Evolutionary conservation across 1,140 invertebrate genomes (phyloP), one percentile per base, ranked within the genome.

Genomic region (Lysiphlebus fabarum): DNA sequence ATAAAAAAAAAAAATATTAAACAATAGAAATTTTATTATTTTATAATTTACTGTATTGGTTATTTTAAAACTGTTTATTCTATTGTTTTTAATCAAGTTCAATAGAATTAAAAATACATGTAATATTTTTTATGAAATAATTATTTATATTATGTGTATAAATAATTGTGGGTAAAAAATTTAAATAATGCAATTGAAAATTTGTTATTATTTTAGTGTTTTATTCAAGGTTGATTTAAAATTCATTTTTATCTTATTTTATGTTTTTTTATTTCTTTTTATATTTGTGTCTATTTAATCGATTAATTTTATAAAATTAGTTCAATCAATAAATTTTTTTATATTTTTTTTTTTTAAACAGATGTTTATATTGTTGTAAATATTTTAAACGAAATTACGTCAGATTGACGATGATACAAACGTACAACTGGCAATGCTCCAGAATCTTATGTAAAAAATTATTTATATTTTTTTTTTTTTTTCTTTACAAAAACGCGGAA

Each of bases 301-400:
- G 17, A 26, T 26, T 1, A 26, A 26, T 26, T 26, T 26, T 26
- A 26, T 26, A 26, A 26, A 26, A 26, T 26, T 26, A 26, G 17
- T 4, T 26, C 17, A 1, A 26, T 26, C 17, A 26, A 26, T 26
- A 26, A 26, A 26, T 26, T 1, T 26, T 26, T 26, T 26, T 26
- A 26, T 26, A 26, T 26, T 26, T 26, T 26, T 26, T 26, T 26
- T 26, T 26, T 26, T 26, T 26, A 26, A 26, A 26, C n/a, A 5
- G 3, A 34, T 37, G 49, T 51, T 51, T 34, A 11, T 12, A n/a
- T n/a, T n/a, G n/a, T n/a, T 6, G 36, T 38, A 37, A 33, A 17
- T n/a, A 34, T 58, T 58, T 58, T 58, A 58, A 58, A 42, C 40
- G 36, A 0, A 6, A 14, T 58, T 58, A 58, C 56, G 56, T 58